Percentiles rank a stretch among this genome's conserved stretches.
phyloP scores from a whole-genome alignment of 2,797 vertebrate genomes.

The Tarsius wallacei region DNA sequence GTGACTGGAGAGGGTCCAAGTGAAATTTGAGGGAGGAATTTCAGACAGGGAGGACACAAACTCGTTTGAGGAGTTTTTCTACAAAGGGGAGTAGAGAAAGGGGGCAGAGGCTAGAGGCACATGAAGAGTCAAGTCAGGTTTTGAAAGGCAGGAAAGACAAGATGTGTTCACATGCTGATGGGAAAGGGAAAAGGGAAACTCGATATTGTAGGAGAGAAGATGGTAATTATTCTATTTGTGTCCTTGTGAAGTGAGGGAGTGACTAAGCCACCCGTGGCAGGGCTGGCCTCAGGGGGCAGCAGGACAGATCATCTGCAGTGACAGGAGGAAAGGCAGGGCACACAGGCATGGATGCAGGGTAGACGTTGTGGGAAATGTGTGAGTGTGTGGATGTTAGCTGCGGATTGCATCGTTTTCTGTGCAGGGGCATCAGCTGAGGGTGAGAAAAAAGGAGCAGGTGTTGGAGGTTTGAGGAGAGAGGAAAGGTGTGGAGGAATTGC shows the following conservation, averaged over 20 bases:
- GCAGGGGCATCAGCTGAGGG: background rate
- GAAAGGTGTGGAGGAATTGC: background rate
- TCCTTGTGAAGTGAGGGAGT: background rate
- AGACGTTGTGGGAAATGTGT: fast-evolving
- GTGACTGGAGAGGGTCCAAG: background rate
- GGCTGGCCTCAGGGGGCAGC: background rate
- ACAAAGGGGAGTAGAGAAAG: background rate
- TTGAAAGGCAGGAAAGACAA: background rate
- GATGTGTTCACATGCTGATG: background rate
- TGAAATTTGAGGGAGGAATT: background rate
- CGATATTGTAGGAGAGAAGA: background rate
- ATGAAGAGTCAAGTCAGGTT: background rate
- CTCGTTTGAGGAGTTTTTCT: background rate
- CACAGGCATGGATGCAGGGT: background rate
- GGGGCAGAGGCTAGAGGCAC: background rate
- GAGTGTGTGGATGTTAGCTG: background rate
- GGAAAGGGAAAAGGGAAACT: background rate
- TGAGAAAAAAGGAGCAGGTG: background rate
- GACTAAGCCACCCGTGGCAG: background rate
- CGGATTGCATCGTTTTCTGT: background rate
- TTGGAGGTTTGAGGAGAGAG: background rate
- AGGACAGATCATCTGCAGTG: background rate
- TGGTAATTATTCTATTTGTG: background rate
- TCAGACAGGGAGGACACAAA: background rate
- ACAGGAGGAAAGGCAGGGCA: background rate